These are phyloP conservation scores for Diaphora mendica DNA, from an alignment of 2,888 invertebrate genomes.

Conservation along the genomic window DNA sequence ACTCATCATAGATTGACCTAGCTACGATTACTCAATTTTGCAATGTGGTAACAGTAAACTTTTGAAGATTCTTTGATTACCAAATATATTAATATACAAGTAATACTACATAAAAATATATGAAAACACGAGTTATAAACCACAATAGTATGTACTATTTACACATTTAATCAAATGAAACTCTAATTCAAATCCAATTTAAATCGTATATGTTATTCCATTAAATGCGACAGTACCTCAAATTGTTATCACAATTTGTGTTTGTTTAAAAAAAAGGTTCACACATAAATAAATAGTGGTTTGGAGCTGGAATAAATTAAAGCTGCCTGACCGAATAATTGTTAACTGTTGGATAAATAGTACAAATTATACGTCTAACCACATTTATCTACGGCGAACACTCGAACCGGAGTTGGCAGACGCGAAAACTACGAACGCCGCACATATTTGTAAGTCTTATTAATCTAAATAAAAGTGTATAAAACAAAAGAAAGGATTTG, in stretches of 20 bases:
- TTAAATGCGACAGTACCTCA: conserved; percentile 1
- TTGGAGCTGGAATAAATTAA: conserved; percentile 49
- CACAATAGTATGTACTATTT: not conserved
- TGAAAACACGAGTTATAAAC: too few relatives aligned
- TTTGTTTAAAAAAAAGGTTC: conserved; percentile 5
- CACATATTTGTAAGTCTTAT: conserved; percentile 6
- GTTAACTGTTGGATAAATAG: conserved; percentile 65
- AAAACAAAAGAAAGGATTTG: not conserved
- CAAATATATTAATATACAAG: too few relatives aligned
- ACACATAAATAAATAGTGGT: conserved; percentile 40
- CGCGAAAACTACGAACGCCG: conserved; percentile 42
- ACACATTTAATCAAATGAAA: not conserved
- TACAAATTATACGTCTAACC: conserved; percentile 72
- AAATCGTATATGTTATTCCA: not conserved
- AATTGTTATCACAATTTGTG: conserved; percentile 8
- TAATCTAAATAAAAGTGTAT: not conserved
- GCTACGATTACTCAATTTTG: too few relatives aligned
- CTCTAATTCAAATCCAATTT: not conserved
- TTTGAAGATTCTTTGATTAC: too few relatives aligned
- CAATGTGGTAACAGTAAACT: too few relatives aligned
- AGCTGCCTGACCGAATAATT: conserved; percentile 58
- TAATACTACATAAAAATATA: too few relatives aligned
- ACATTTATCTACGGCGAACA: conserved; percentile 78
- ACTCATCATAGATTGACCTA: too few relatives aligned
- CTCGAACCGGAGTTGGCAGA: conserved; percentile 55